Base-by-base conservation (phyloP, 2,797 vertebrate species). In the Dallia pectoralis region DNA sequence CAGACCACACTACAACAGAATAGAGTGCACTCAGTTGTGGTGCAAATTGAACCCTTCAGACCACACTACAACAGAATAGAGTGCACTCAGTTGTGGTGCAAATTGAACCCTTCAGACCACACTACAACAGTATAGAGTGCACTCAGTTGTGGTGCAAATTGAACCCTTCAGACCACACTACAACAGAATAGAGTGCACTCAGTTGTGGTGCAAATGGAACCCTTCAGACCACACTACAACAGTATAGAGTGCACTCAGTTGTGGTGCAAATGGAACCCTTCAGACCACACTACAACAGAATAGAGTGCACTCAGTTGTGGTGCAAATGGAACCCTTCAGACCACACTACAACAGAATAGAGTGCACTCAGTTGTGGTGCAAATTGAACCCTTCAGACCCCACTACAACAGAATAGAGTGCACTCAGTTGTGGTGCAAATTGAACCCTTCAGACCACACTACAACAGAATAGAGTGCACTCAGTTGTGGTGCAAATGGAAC, bases 51-150 rank as follows among this genome's bases (percentile, higher is more conserved):
- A 56, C 7, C 51, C 51, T 56, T n/a, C 9, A n/a, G 8, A 2
- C n/a, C n/a, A 25, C n/a, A 56, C 9, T n/a, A 56, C n/a, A 56
- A 19, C 51, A 56, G 51, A n/a, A 9, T n/a, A 19, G 19, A 56
- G 51, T 22, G 11, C 51, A 56, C 51, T 11, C 7, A 6, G 7
- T 0, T 56, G 5, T n/a, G n/a, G 19, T 8, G 18, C 51, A 53
- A 53, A 53, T 22, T 8, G 2, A 19, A 56, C 7, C 51, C 51
- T 56, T n/a, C 9, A n/a, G 8, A 2, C n/a, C n/a, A 25, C n/a
- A 56, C 9, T n/a, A 56, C n/a, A 56, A 56, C 51, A 29, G 18
- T 33, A 33, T 30, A 92, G 19, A 56, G 51, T 22, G 11, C 51
- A 56, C 51, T 11, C 7, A 6, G 7, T 0, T 56, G 5, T n/a